Evolutionary conservation across 1,140 invertebrate species (phyloP).

Genomic region (Microplitis demolitor): DNA sequence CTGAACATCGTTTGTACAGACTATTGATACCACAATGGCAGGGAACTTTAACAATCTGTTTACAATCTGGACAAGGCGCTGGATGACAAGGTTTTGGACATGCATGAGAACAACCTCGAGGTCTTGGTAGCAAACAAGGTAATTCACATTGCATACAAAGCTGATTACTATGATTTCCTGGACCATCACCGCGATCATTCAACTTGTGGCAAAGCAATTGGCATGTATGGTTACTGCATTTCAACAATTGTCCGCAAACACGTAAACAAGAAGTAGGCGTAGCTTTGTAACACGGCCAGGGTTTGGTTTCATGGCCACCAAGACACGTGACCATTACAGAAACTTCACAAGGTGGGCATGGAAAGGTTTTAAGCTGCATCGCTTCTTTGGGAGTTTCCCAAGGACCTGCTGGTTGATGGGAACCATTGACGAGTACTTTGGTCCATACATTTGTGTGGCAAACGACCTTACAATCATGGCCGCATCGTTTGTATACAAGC

Average conservation of each 20-base stretch:
- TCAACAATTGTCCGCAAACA: slow-evolving; percentile 70
- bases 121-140: slow-evolving; percentile 71
- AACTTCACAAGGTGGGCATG: slow-evolving; percentile 74
- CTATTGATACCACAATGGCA: slow-evolving; percentile 83
- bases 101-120: slow-evolving; percentile 77
- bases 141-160: slow-evolving; percentile 75
- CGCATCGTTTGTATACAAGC: slow-evolving; percentile 68
- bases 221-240: slow-evolving; percentile 84
- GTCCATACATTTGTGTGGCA: slow-evolving; percentile 84
- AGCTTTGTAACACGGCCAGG: slow-evolving; percentile 77
- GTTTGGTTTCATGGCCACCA: slow-evolving; percentile 79
- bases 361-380: slow-evolving; percentile 70
- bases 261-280: slow-evolving; percentile 75
- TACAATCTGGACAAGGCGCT: slow-evolving; percentile 72
- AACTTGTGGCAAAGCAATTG: slow-evolving; percentile 71
- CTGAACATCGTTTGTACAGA: slow-evolving; percentile 73
- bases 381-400: slow-evolving; percentile 75
- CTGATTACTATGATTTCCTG: slow-evolving; percentile 49
- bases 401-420: slow-evolving; percentile 70
- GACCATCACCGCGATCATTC: slow-evolving; percentile 47
- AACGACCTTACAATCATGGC: slow-evolving; percentile 73
- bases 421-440: slow-evolving; percentile 63
- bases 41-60: slow-evolving; percentile 70
- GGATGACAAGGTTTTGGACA: slow-evolving; percentile 81
- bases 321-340: slow-evolving; percentile 77